Evolutionary conservation across 1,140 invertebrate species (phyloP), one percentile per base, ranked within the genome.

Genomic region (Bombus balteatus): DNA sequence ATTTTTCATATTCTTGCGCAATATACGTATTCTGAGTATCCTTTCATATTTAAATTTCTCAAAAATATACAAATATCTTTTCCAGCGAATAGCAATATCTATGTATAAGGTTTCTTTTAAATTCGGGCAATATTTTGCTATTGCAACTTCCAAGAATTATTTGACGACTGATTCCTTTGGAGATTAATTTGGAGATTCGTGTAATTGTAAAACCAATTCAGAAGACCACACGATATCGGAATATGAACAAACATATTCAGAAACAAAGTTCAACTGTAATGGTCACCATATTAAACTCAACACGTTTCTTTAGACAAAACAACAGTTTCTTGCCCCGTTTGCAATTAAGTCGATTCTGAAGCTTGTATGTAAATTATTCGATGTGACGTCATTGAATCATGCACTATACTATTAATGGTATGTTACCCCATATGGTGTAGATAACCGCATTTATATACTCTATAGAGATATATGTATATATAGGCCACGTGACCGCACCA

Each of bases 341-440:
- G 62, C 74, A 81, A 81, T 85, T 81, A 81, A 85, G 70, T 37
- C 34, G 62, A 74, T 74, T 57, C 43, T 47, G 39, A 76, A 39
- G 53, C n/a, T 2, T 32, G 3, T 39, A 9, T 41, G 57, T 79
- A 68, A 77, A 83, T 72, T 37, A 73, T 85, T 71, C 70, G 28
- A 66, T 9, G 59, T 79, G 77, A 85, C 71, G 77, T 87, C 83
- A 85, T 59, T 57, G 25, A 34, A 76, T 32, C 77, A 76, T 85
- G 81, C 76, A 65, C 65, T 75, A 72, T 80, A 41, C 72, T 87
- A 87, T 85, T 85, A 87, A 85, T 85, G 86, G 71, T 41, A 71
- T 74, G 39, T 47, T 57, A 74, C 74, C 85, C 75, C 59, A 59
- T 62, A 57, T 70, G 66, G 57, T 59, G 75, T 84, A 81, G 66